Evolutionary conservation across 2,888 invertebrate genomes (phyloP).

Genomic region (Platerodrilus igneus): DNA sequence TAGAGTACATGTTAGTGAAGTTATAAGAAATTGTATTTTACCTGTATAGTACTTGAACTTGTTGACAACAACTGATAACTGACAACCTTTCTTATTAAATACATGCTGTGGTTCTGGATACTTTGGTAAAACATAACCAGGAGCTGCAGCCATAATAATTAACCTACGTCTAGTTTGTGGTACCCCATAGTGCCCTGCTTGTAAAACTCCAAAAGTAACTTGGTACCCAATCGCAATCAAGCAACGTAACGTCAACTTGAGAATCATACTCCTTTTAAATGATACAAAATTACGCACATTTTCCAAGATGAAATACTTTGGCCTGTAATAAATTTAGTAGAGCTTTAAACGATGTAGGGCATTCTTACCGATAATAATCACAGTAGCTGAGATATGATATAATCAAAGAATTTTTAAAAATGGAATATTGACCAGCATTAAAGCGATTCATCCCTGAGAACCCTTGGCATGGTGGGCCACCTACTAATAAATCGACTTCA

Average conservation of each 20-base stretch:
- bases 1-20: too few relatives aligned
- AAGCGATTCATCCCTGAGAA: slow-evolving; percentile 89
- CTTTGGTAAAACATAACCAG: slow-evolving; percentile 66
- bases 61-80: slow-evolving; percentile 58
- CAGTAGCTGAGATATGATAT: slow-evolving; percentile 79
- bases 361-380: slow-evolving; percentile 65
- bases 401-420: slow-evolving; percentile 80
- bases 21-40: slow-evolving; percentile 11
- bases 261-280: slow-evolving; percentile 74
- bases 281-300: slow-evolving; percentile 84
- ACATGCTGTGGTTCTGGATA: slow-evolving; percentile 79
- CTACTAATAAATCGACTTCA: slow-evolving; percentile 78
- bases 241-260: slow-evolving; percentile 73
- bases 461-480: slow-evolving; percentile 86
- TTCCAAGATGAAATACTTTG: slow-evolving; percentile 77
- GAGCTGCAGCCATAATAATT: slow-evolving; percentile 77
- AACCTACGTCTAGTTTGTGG: slow-evolving; percentile 72
- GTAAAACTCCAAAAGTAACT: slow-evolving; percentile 79
- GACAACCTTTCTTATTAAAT: slow-evolving; percentile 64
- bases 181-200: slow-evolving; percentile 81
- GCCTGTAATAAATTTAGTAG: slow-evolving; percentile 41
- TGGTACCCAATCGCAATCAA: slow-evolving; percentile 82
- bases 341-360: background rate
- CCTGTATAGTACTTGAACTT: slow-evolving; percentile 48
- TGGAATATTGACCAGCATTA: slow-evolving; percentile 76